Percentiles rank a stretch among this genome's conserved stretches.
phyloP scores from a whole-genome alignment of 2,113 vertebrate species.

The Dasyurus viverrinus region DNA sequence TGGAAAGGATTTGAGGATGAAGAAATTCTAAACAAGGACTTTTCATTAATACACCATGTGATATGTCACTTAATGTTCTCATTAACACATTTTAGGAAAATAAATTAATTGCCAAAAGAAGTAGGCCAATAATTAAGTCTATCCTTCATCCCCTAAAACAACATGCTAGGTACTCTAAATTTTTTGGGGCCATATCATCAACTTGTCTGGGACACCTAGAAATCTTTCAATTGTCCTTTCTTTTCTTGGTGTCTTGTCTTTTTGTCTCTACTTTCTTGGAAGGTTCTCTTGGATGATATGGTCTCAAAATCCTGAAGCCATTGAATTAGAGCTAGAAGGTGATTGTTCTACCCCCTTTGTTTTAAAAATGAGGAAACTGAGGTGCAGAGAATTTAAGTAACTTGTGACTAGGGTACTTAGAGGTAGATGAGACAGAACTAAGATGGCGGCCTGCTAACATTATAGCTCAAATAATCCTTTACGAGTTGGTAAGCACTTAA shows the following conservation, averaged over 20 bases:
- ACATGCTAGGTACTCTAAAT: not conserved
- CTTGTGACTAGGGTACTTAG: not conserved
- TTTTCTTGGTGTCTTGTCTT: not conserved
- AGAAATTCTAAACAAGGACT: not conserved
- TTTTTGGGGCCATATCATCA: not conserved
- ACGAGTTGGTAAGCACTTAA: conserved; percentile 17
- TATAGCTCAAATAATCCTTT: conserved; percentile 38
- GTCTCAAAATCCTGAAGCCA: conserved; percentile 12
- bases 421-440: not conserved
- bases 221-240: conserved; percentile 2
- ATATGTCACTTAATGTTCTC: not conserved
- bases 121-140: conserved; percentile 7
- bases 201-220: conserved; percentile 31
- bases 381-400: not conserved
- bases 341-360: not conserved
- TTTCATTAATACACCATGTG: not conserved
- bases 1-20: conserved; percentile 13
- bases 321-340: not conserved
- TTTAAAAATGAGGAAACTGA: not conserved
- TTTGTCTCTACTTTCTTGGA: not conserved
- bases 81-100: conserved; percentile 18
- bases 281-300: conserved; percentile 19
- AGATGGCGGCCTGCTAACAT: not conserved
- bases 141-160: conserved; percentile 31
- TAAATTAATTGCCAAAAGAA: conserved; percentile 19